These are phyloP conservation scores for Globia sparganii DNA, from an alignment of 2,888 invertebrate species.

Conservation along the genomic window DNA sequence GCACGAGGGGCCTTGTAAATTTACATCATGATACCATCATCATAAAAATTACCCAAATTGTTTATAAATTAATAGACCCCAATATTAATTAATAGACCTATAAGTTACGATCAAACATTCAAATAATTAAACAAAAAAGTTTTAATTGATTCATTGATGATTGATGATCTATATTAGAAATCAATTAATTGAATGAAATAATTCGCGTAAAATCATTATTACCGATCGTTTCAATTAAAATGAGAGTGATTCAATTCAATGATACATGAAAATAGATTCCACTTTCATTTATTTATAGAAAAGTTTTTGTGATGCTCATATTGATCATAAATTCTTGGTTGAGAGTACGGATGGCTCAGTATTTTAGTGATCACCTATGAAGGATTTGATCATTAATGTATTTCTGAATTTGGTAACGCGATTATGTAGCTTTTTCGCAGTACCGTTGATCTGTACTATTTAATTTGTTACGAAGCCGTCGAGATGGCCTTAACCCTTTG, in stretches of 20 bases:
- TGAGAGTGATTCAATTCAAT: constrained; percentile 39
- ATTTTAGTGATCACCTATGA: constrained; percentile 21
- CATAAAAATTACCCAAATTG: constrained; percentile 51
- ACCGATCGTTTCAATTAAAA: constrained; percentile 59
- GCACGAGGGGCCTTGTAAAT: background rate
- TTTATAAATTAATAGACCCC: constrained; percentile 49
- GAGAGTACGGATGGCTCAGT: background rate
- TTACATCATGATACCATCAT: constrained; percentile 4
- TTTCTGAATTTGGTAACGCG: background rate
- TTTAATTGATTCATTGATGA: constrained; percentile 62
- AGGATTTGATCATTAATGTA: background rate
- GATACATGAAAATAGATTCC: constrained; percentile 19
- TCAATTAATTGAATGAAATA: constrained; percentile 61
- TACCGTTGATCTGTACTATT: background rate
- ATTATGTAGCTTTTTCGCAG: background rate
- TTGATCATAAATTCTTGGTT: constrained; percentile 27
- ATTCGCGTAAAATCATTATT: constrained; percentile 65
- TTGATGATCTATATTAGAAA: constrained; percentile 55
- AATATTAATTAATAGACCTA: constrained; percentile 50
- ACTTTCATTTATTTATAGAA: constrained; percentile 43
- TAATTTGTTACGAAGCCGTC: background rate
- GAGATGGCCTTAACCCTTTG: too few species aligned
- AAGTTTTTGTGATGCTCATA: constrained; percentile 30
- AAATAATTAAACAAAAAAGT: constrained; percentile 60
- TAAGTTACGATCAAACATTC: constrained; percentile 51